Conservation (phyloP, 1,140 invertebrate species). For the Elymnias hypermnestra region DNA sequence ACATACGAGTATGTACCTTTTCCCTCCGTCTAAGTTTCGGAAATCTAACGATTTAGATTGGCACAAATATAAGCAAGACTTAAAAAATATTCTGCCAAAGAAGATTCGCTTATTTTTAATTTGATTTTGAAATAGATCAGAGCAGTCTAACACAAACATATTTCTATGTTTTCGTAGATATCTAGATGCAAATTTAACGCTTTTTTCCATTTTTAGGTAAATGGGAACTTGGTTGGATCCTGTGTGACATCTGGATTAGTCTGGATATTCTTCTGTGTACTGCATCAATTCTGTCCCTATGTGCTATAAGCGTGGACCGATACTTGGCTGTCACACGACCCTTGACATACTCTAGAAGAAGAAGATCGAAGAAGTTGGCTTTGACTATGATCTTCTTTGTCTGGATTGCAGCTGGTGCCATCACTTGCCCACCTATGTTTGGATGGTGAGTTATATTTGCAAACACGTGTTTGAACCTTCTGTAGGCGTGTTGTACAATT, state of each 20-base stretch:
- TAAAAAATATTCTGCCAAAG: too few relatives aligned
- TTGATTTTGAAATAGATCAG: too few relatives aligned
- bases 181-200: not conserved
- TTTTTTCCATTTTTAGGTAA: conserved; percentile 69
- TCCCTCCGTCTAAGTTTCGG: too few relatives aligned
- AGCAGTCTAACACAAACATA: too few relatives aligned
- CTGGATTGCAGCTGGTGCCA: conserved; percentile 87
- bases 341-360: conserved; percentile 85
- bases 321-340: conserved; percentile 92
- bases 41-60: too few relatives aligned
- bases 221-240: conserved; percentile 86
- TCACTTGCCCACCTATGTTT: conserved; percentile 90
- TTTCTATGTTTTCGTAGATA: too few relatives aligned
- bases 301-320: conserved; percentile 90
- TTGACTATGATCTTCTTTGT: conserved; percentile 88
- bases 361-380: conserved; percentile 86
- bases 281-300: conserved; percentile 86
- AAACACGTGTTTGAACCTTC: too few relatives aligned
- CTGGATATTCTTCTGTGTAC: conserved; percentile 96
- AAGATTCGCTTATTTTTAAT: too few relatives aligned
- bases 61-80: too few relatives aligned
- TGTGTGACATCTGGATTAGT: conserved; percentile 94
- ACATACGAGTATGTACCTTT: too few relatives aligned
- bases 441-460: too few relatives aligned
- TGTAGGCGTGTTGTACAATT: too few relatives aligned